Conservation (phyloP, 1,140 invertebrate species). For the Magallana gigas region DNA sequence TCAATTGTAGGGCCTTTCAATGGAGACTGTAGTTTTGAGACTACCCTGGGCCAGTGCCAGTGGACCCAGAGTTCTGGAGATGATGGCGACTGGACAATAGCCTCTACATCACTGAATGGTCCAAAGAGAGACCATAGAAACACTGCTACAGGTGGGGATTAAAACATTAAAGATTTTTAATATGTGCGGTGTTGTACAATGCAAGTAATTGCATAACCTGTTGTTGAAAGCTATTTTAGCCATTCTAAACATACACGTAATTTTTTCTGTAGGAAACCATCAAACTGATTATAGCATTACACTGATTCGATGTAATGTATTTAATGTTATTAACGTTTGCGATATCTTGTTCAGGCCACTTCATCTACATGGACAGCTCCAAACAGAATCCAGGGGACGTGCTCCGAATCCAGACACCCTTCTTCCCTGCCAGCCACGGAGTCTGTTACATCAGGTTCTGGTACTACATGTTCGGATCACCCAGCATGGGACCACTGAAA, state of each 20-base stretch:
- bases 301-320: too few species aligned
- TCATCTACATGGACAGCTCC: slow-evolving; percentile 67
- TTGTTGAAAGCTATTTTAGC: too few species aligned
- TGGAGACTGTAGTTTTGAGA: slow-evolving; percentile 68
- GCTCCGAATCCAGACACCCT: slow-evolving; percentile 65
- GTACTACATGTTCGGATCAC: slow-evolving; percentile 75
- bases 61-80: slow-evolving; percentile 68
- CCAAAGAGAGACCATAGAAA: slow-evolving; percentile 65
- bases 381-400: slow-evolving; percentile 60
- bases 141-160: slow-evolving; percentile 52
- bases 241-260: too few species aligned
- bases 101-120: slow-evolving; percentile 59
- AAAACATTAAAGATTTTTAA: too few species aligned
- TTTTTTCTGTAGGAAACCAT: too few species aligned
- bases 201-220: too few species aligned
- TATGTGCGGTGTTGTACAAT: too few species aligned
- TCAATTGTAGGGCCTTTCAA: slow-evolving; percentile 48
- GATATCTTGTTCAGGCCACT: slow-evolving; percentile 55
- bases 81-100: slow-evolving; percentile 68
- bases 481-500: slow-evolving; percentile 69
- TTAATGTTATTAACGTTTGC: too few species aligned
- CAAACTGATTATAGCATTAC: too few species aligned
- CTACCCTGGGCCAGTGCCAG: slow-evolving; percentile 63
- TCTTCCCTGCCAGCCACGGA: slow-evolving; percentile 64
- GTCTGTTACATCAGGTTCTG: slow-evolving; percentile 73